Evolutionary conservation across 2,888 invertebrate species (phyloP).

Genomic region (Ichneumoninae sp.): DNA sequence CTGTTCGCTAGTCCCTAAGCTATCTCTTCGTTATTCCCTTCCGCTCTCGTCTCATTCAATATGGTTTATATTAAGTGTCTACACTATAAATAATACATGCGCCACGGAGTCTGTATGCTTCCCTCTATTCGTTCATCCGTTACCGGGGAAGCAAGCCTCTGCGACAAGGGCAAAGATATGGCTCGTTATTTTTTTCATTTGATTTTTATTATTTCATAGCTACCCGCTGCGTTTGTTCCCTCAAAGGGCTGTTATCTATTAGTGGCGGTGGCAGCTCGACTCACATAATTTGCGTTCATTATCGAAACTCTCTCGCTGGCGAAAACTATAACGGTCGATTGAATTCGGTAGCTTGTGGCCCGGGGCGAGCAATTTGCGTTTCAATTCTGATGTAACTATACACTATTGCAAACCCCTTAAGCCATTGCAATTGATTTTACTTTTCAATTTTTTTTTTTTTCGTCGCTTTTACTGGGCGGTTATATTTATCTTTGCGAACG

Average conservation of each 20-base stretch:
- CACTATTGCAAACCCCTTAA: not conserved
- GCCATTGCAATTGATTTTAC: not conserved
- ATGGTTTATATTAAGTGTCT: constrained; percentile 51
- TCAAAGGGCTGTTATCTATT: not conserved
- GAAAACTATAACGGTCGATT: not conserved
- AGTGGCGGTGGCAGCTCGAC: not conserved
- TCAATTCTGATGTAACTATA: not conserved
- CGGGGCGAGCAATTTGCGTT: not conserved
- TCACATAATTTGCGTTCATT: not conserved
- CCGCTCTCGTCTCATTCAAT: constrained; percentile 33
- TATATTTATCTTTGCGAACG: not conserved
- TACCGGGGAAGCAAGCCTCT: constrained; percentile 21
- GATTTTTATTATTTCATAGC: not conserved
- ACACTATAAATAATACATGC: constrained; percentile 36
- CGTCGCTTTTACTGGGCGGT: not conserved
- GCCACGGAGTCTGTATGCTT: not conserved
- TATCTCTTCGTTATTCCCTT: constrained; percentile 29
- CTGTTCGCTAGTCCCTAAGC: constrained; percentile 10
- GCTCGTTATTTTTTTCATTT: constrained; percentile 28
- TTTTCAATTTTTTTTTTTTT: not conserved
- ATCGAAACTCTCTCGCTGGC: not conserved
- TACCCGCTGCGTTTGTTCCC: not conserved
- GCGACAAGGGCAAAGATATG: constrained; percentile 39
- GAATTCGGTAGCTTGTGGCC: no score
- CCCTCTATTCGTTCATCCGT: constrained; percentile 11